These are phyloP conservation scores for Mustelus asterias DNA, from an alignment of 2,113 vertebrate species.

Conservation along the genomic window DNA sequence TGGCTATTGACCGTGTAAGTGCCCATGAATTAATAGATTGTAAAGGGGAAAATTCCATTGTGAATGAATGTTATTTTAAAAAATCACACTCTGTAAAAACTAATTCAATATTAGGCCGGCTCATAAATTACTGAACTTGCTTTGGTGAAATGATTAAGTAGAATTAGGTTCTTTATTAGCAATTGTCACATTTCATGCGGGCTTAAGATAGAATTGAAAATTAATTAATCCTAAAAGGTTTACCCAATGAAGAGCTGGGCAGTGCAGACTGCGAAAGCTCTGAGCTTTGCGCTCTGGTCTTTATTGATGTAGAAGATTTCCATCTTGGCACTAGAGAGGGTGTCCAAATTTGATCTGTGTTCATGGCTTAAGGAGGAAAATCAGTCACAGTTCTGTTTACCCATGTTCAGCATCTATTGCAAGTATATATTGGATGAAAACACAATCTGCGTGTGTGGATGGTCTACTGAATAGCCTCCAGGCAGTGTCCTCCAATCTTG, in stretches of 20 bases:
- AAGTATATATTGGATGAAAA: not conserved
- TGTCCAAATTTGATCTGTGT: not conserved
- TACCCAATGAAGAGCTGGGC: not conserved
- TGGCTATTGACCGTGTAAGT: conserved; percentile 70
- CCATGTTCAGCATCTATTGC: not conserved
- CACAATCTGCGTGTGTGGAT: not conserved
- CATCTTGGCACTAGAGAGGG: not conserved
- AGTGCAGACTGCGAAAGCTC: too few species aligned
- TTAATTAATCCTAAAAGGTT: not conserved
- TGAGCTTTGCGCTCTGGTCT: not conserved
- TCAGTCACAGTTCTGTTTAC: not conserved
- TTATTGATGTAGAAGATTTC: not conserved
- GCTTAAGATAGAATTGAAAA: too few species aligned
- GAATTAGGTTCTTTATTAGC: not conserved
- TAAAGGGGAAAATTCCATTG: not conserved
- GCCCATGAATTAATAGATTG: not conserved
- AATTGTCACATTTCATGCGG: not conserved
- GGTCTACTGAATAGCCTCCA: not conserved
- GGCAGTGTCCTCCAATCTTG: not conserved
- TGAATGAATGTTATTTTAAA: not conserved
- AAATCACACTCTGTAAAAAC: not conserved
- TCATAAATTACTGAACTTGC: not conserved
- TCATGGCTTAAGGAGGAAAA: not conserved
- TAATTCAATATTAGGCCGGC: not conserved
- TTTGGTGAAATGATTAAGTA: not conserved